phyloP scores from a whole-genome alignment of 2,797 vertebrate genomes.

The Rallus crepitans region DNA sequence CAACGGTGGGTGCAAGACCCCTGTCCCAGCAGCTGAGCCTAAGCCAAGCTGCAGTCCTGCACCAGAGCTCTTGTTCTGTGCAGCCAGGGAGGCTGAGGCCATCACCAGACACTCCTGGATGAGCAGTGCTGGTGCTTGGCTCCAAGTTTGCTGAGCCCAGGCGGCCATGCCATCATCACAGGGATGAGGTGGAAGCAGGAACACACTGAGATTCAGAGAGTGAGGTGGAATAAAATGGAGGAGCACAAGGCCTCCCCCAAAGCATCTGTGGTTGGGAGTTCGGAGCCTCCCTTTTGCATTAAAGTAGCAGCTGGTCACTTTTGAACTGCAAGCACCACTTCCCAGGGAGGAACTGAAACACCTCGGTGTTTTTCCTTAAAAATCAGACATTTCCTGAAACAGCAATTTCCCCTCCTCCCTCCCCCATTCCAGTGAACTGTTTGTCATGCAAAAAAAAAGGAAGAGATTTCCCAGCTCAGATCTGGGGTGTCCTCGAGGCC shows the following conservation, averaged over 20 bases:
- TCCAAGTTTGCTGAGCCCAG: fast-evolving
- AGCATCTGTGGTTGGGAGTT: fast-evolving
- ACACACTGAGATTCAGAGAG: neutral
- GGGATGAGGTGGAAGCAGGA: neutral
- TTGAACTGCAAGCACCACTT: neutral
- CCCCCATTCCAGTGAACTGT: neutral
- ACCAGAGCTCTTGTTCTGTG: fast-evolving
- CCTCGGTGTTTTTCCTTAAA: neutral
- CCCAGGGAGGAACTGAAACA: neutral
- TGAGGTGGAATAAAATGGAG: neutral
- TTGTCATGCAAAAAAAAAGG: neutral
- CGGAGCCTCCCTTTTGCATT: neutral
- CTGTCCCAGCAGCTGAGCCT: neutral
- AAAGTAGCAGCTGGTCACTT: fast-evolving
- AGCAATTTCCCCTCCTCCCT: neutral
- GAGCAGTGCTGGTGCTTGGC: fast-evolving
- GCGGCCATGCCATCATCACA: fast-evolving
- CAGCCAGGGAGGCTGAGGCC: neutral
- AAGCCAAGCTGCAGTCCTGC: neutral
- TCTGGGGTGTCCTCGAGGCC: neutral
- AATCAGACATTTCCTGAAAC: neutral
- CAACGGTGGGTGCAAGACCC: fast-evolving
- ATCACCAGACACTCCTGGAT: fast-evolving
- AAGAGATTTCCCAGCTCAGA: neutral
- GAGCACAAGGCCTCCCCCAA: neutral